phyloP scores from a whole-genome alignment of 2,113 vertebrate species.

The Hippoglossus stenolepis region DNA sequence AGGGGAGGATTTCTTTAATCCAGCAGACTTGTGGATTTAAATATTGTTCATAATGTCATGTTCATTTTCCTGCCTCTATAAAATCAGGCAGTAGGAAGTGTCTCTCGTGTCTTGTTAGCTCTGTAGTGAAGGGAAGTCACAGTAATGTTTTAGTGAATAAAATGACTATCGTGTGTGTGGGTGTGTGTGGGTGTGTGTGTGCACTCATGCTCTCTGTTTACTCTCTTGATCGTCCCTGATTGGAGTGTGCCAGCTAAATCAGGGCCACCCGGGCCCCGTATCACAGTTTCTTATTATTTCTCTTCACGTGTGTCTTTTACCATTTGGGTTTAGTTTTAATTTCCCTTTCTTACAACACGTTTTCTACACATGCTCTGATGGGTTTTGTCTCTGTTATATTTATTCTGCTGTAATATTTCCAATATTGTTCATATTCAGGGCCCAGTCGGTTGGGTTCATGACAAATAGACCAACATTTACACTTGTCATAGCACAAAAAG shows the following conservation, averaged over 20 bases:
- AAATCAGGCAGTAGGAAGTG: background rate
- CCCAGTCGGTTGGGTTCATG: background rate
- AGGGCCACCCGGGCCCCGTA: conserved; percentile 25
- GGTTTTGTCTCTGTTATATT: background rate
- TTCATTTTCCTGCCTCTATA: background rate
- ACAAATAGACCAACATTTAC: background rate
- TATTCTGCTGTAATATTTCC: background rate
- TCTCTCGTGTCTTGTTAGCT: background rate
- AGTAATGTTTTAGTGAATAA: background rate
- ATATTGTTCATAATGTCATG: background rate
- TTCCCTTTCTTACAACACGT: background rate
- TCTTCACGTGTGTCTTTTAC: background rate
- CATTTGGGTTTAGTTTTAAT: background rate
- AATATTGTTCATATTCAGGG: background rate
- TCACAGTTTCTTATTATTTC: background rate
- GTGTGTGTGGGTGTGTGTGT: background rate
- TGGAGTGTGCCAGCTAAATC: conserved; percentile 33
- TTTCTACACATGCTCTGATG: background rate
- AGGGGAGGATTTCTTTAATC: background rate
- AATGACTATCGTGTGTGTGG: background rate
- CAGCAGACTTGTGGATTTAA: background rate
- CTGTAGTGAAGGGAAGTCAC: background rate
- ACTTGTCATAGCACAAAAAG: background rate
- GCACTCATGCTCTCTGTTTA: background rate
- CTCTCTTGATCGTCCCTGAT: background rate